A percentile compares a stretch with the other conserved stretches of the same genome.
phyloP scores from a whole-genome alignment of 2,888 invertebrate genomes.

The Drosophila bunnanda region DNA sequence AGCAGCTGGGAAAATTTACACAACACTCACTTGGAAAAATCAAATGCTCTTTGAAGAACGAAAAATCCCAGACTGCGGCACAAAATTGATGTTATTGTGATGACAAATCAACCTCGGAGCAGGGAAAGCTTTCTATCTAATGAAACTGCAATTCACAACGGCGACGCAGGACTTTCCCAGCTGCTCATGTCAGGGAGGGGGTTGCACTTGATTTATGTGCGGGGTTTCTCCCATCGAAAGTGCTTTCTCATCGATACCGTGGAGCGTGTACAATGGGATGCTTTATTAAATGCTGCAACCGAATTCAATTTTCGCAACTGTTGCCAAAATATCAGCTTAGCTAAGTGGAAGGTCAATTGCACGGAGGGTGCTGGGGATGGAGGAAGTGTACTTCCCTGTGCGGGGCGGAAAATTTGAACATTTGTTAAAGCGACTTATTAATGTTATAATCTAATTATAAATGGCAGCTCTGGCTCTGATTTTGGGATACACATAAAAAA shows the following conservation, averaged over 20 bases:
- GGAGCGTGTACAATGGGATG: conserved; percentile 34
- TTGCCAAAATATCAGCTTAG: conserved; percentile 58
- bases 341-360: conserved; percentile 25
- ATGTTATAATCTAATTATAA: conserved; percentile 78
- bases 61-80: conserved; percentile 12
- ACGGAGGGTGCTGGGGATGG: conserved; percentile 1
- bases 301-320: conserved; percentile 75
- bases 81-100: conserved; percentile 53
- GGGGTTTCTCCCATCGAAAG: conserved; percentile 47
- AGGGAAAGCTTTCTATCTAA: conserved; percentile 75
- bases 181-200: conserved; percentile 48
- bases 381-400: conserved; percentile 3
- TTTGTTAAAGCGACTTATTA: conserved; percentile 77
- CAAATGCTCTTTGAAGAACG: conserved; percentile 22
- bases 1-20: conserved; percentile 55
- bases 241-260: conserved; percentile 67
- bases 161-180: conserved; percentile 14
- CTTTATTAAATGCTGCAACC: conserved; percentile 64
- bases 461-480: conserved; percentile 51
- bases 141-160: conserved; percentile 66
- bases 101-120: conserved; percentile 48
- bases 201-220: conserved; percentile 74
- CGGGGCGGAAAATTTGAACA: conserved; percentile 64
- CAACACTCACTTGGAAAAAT: conserved; percentile 35
- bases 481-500: conserved; percentile 44